Evolutionary conservation across 2,113 vertebrate genomes (phyloP).

Genomic region (Triplophysa tibetana): DNA sequence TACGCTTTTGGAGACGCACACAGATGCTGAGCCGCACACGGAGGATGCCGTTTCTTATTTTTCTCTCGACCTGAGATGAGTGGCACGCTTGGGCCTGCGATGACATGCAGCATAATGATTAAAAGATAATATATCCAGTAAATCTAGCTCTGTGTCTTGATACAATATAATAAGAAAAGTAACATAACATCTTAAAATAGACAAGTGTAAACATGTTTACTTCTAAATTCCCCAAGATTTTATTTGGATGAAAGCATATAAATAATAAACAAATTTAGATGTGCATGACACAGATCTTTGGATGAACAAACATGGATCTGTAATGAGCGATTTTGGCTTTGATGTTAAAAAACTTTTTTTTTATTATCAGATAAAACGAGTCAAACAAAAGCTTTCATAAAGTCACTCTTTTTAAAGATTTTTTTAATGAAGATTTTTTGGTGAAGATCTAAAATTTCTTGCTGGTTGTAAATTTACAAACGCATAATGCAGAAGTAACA

Average conservation of each 20-base stretch:
- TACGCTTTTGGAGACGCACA: conserved; percentile 33
- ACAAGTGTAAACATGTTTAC: conserved; percentile 2
- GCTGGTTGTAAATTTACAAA: not conserved
- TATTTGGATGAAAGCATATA: conserved; percentile 10
- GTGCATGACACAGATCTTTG: not conserved
- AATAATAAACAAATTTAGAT: not conserved
- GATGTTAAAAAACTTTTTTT: conserved; percentile 3
- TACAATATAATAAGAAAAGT: not conserved
- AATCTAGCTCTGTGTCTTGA: not conserved
- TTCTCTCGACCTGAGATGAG: conserved; percentile 37
- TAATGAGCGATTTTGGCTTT: conserved; percentile 14
- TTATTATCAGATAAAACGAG: not conserved
- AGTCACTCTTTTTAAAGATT: not conserved
- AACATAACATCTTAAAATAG: conserved; percentile 6
- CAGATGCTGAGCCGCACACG: conserved; percentile 1
- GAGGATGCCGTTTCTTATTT: not conserved
- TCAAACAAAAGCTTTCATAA: not conserved
- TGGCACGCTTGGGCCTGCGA: not conserved
- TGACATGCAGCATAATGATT: not conserved
- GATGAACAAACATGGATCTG: not conserved
- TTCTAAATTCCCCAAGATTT: not conserved
- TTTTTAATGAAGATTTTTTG: too few relatives aligned
- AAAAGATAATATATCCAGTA: not conserved
- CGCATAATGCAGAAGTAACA: not conserved
- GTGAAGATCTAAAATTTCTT: too few relatives aligned